A percentile compares a stretch with the other conserved stretches of the same genome.
These are phyloP conservation scores for Cryptoprocta ferox DNA, from an alignment of 2,797 vertebrate species.

Conservation along the genomic window DNA sequence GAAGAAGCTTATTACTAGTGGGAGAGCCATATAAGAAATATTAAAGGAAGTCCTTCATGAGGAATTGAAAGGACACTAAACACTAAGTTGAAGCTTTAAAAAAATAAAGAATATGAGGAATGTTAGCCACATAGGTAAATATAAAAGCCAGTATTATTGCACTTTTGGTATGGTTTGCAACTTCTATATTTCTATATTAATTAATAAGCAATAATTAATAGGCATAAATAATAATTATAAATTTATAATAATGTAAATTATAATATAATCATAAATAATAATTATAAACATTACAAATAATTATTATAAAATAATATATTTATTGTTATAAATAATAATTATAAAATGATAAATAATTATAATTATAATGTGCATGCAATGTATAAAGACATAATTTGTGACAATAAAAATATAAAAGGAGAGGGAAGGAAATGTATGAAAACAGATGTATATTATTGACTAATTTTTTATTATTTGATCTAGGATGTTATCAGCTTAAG, in stretches of 20 bases:
- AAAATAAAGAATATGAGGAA: not conserved
- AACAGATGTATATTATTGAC: not conserved
- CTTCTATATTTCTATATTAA: not conserved
- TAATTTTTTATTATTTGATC: not conserved
- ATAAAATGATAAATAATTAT: not conserved
- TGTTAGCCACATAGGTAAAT: not conserved
- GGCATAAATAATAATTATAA: not conserved
- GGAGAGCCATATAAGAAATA: not conserved
- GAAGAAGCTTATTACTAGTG: not conserved
- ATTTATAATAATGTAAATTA: not conserved
- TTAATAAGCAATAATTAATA: not conserved
- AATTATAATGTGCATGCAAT: not conserved
- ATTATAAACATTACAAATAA: not conserved
- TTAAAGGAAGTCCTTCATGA: not conserved
- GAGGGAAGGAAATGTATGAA: not conserved
- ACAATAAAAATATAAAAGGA: not conserved
- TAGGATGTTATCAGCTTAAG: not conserved
- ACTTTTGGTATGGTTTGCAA: not conserved
- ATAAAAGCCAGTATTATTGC: not conserved
- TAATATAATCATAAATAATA: not conserved
- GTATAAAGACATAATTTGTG: not conserved
- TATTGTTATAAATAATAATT: not conserved
- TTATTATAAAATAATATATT: not conserved
- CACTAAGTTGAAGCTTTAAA: not conserved
- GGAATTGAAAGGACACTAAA: not conserved